These are phyloP conservation scores for Macquaria australasica DNA, from an alignment of 2,113 vertebrate species.

Conservation along the genomic window DNA sequence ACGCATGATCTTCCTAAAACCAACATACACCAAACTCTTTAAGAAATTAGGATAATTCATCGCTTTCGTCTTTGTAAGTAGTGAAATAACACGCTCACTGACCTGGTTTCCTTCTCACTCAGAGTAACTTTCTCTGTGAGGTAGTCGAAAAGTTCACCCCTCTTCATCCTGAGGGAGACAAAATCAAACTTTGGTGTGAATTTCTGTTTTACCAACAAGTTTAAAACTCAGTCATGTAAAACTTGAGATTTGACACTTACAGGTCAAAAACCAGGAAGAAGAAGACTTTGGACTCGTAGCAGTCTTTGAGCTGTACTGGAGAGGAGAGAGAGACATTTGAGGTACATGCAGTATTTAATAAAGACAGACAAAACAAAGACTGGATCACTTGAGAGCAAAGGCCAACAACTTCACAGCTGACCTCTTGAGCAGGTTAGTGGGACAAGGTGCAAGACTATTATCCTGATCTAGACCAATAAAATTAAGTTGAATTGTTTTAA, in stretches of 20 bases:
- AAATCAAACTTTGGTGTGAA: background rate
- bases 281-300: constrained; percentile 94
- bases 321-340: constrained; percentile 47
- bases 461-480: too few species aligned
- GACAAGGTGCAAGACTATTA: background rate
- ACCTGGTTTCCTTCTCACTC: constrained; percentile 98
- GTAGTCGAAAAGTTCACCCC: constrained; percentile 97
- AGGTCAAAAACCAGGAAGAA: constrained; percentile 98
- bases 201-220: background rate
- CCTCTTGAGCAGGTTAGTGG: background rate
- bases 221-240: fast-evolving
- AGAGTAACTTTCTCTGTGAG: constrained; percentile 97
- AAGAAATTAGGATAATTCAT: background rate
- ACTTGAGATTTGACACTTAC: constrained; percentile 88
- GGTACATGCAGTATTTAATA: background rate
- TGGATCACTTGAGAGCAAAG: background rate
- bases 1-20: constrained; percentile 93
- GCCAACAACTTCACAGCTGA: background rate
- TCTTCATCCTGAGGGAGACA: constrained; percentile 91
- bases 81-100: background rate
- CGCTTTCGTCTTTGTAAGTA: background rate
- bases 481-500: background rate
- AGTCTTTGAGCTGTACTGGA: constrained; percentile 97
- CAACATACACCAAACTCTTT: constrained; percentile 9
- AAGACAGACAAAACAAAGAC: background rate